A percentile compares a stretch with the other conserved stretches of the same genome.
These are phyloP conservation scores for Motacilla alba DNA, from an alignment of 2,113 vertebrate species.

Conservation along the genomic window DNA sequence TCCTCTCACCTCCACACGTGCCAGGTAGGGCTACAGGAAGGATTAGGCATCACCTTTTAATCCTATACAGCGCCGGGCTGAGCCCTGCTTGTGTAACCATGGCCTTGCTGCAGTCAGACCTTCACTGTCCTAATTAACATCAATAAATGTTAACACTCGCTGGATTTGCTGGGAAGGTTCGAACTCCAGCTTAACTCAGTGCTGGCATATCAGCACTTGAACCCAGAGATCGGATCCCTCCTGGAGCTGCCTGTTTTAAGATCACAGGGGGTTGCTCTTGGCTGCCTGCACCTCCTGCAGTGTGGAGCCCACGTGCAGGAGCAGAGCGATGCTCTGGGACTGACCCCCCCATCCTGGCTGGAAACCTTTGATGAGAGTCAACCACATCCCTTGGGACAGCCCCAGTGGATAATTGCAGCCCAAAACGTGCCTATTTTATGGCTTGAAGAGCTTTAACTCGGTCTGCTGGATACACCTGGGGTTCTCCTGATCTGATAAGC, in stretches of 20 bases:
- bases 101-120: background rate
- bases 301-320: background rate
- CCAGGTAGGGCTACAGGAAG: background rate
- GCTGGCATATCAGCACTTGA: background rate
- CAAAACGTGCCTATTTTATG: background rate
- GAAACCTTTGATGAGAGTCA: background rate
- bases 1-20: background rate
- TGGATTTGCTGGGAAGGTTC: conserved; percentile 1
- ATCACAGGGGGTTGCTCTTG: background rate
- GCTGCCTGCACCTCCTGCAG: background rate
- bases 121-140: background rate
- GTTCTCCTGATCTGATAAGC: background rate
- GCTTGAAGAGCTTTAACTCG: background rate
- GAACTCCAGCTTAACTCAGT: background rate
- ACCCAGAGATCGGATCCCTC: background rate
- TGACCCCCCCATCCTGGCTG: background rate
- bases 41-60: background rate
- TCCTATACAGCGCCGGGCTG: background rate
- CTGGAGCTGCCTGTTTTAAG: background rate
- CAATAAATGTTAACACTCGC: background rate
- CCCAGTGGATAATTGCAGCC: background rate
- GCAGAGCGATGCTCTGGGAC: accelerated
- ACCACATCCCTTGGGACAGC: background rate
- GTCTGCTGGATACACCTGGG: background rate
- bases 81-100: background rate